Evolutionary conservation across 2,797 vertebrate species (phyloP).

Genomic region (Phrynocephalus forsythii): DNA sequence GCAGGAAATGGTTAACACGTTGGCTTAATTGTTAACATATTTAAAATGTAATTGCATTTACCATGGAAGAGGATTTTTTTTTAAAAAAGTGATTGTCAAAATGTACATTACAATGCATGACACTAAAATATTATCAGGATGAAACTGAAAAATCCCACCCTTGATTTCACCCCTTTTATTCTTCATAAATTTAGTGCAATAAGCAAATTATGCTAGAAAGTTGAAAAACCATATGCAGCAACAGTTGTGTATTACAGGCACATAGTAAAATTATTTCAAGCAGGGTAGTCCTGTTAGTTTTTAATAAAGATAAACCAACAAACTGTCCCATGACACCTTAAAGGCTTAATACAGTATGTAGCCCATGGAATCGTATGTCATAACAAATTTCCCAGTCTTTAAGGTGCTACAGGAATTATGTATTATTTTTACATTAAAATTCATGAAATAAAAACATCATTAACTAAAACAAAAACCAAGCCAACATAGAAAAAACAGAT

Average conservation of each 20-base stretch:
- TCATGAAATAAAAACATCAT: slow-evolving; percentile 31
- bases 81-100: too few species aligned
- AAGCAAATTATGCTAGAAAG: too few species aligned
- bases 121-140: too few species aligned
- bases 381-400: background rate
- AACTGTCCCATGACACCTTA: background rate
- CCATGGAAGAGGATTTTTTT: too few species aligned
- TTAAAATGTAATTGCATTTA: too few species aligned
- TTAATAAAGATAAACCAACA: background rate
- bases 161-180: too few species aligned
- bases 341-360: background rate
- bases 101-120: too few species aligned
- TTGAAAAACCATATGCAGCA: too few species aligned
- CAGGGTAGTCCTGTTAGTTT: background rate
- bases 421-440: background rate
- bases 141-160: too few species aligned
- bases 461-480: slow-evolving; percentile 22
- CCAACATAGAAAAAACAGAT: slow-evolving; percentile 26
- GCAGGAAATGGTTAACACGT: too few species aligned
- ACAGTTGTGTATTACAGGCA: background rate
- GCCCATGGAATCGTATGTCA: background rate
- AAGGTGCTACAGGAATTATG: background rate
- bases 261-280: background rate
- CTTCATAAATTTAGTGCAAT: too few species aligned
- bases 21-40: too few species aligned